Conservation (phyloP, 64 coral and sea anemone genomes). For the Stylophora pistillata region DNA sequence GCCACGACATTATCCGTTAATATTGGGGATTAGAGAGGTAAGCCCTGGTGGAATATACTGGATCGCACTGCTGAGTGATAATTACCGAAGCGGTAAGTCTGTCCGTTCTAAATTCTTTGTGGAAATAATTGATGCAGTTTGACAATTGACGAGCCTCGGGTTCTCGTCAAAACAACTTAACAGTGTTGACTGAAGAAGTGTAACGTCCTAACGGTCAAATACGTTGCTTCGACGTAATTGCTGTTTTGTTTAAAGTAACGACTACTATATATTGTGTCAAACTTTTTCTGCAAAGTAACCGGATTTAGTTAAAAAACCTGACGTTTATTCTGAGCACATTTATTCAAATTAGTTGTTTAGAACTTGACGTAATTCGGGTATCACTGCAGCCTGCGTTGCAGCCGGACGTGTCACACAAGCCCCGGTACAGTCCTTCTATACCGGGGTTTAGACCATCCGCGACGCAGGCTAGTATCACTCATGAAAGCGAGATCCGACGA, state of each 20-base stretch:
- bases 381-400: too few species aligned
- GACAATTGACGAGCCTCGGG: neutral
- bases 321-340: too few species aligned
- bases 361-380: too few species aligned
- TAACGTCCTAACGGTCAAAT: neutral
- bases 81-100: conserved; percentile 1
- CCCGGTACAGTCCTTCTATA: too few species aligned
- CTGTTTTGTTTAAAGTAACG: neutral
- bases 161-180: neutral
- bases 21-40: neutral
- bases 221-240: neutral
- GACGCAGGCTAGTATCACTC: too few species aligned
- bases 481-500: too few species aligned
- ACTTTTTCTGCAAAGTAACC: too few species aligned
- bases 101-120: neutral
- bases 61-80: neutral
- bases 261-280: neutral
- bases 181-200: neutral
- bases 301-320: too few species aligned
- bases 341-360: too few species aligned
- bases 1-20: neutral
- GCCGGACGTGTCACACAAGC: too few species aligned
- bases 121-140: neutral
- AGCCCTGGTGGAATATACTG: neutral
- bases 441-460: too few species aligned